Evolutionary conservation across 37 sponge, comb jelly and placozoan species (phyloP).

Genomic region (Eunapius fragilis): DNA sequence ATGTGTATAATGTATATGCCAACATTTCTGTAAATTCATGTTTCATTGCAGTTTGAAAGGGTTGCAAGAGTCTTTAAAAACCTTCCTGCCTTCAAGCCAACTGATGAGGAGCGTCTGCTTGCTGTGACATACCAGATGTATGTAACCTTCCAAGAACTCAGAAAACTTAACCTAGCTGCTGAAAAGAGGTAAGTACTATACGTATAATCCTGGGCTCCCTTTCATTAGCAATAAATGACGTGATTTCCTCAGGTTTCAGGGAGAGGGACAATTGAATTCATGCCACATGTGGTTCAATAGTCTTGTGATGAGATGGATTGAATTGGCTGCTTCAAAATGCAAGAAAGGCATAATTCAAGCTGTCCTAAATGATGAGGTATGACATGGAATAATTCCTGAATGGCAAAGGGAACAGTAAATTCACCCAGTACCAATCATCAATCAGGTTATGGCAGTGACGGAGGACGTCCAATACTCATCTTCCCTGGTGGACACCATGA

Average conservation of each 20-base stretch:
- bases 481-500: slow-evolving; percentile 53
- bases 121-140: background rate
- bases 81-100: background rate
- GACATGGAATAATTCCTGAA: background rate
- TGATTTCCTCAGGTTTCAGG: background rate
- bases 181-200: background rate
- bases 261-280: background rate
- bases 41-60: background rate
- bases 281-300: slow-evolving; percentile 49
- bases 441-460: background rate
- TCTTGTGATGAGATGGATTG: slow-evolving; percentile 46
- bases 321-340: slow-evolving; percentile 10
- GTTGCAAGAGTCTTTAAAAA: background rate
- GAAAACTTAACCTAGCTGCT: background rate
- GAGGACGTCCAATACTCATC: slow-evolving; percentile 45
- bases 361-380: slow-evolving; percentile 31
- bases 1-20: background rate
- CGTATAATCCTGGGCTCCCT: too few species aligned
- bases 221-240: too few species aligned
- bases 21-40: background rate
- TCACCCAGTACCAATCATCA: background rate
- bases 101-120: background rate
- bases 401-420: background rate
- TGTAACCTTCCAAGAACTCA: background rate
- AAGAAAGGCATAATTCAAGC: slow-evolving; percentile 38